Conservation (phyloP, 2,113 vertebrate species). For the Ceyx margarethae region DNA sequence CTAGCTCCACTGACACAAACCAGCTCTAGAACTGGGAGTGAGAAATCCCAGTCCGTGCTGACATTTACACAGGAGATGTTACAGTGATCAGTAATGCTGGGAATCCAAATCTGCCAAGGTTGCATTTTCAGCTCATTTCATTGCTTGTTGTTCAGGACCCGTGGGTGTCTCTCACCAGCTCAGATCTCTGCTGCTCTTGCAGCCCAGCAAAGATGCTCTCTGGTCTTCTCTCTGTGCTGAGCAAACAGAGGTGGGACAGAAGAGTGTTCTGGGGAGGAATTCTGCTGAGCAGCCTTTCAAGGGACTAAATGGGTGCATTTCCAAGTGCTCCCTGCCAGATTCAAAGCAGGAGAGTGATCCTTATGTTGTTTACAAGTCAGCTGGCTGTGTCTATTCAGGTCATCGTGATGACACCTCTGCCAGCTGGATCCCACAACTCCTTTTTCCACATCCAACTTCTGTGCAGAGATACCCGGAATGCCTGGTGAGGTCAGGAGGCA, state of each 20-base stretch:
- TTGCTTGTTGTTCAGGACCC: not conserved
- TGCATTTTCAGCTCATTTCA: not conserved
- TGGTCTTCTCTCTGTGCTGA: not conserved
- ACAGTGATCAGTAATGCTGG: not conserved
- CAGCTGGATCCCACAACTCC: not conserved
- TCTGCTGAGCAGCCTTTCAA: not conserved
- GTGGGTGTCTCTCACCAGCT: no score
- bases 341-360: not conserved
- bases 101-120: not conserved
- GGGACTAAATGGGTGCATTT: not conserved
- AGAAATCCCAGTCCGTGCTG: not conserved
- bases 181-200: not conserved
- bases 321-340: not conserved
- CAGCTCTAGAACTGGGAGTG: not conserved
- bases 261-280: not conserved
- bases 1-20: not conserved
- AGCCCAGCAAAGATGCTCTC: not conserved
- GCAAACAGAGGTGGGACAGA: not conserved
- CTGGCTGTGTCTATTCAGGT: not conserved
- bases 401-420: not conserved
- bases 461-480: not conserved
- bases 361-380: not conserved
- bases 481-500: not conserved
- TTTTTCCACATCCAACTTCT: not conserved
- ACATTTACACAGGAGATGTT: not conserved